Percentiles rank a stretch among this genome's conserved stretches.
Conservation (phyloP, 1,140 invertebrate species). For the Cataglyphis hispanica region DNA sequence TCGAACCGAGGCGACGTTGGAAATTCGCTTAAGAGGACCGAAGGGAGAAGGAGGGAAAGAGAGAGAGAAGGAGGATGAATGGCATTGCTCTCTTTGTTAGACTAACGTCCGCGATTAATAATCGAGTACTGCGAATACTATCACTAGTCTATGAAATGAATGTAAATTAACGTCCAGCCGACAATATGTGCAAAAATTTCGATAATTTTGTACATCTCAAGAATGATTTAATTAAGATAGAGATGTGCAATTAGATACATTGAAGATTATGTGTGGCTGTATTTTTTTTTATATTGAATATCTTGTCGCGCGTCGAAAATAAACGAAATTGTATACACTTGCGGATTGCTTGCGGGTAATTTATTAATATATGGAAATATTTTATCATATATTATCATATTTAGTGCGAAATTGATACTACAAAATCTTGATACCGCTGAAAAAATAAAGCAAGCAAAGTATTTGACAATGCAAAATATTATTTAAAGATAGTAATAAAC, state of each 20-base stretch:
- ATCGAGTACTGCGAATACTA: slow-evolving; percentile 61
- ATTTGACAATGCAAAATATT: background rate
- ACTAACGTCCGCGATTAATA: slow-evolving; percentile 52
- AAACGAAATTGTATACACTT: background rate
- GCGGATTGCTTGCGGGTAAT: background rate
- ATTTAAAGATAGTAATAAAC: background rate
- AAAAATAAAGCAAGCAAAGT: background rate
- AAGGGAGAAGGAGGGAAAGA: background rate
- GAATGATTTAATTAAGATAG: no score
- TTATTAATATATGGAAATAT: slow-evolving; percentile 1
- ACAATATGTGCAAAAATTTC: slow-evolving; percentile 47
- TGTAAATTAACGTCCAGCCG: slow-evolving; percentile 72
- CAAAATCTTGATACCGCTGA: background rate
- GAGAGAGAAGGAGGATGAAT: slow-evolving; percentile 10
- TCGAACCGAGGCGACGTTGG: slow-evolving; percentile 60
- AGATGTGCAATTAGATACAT: no score
- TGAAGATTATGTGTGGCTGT: no score
- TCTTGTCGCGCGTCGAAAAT: no score
- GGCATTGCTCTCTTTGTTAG: background rate
- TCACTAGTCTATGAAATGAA: slow-evolving; percentile 72
- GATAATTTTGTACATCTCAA: no score
- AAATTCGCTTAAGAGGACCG: slow-evolving; percentile 22
- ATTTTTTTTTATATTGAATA: no score
- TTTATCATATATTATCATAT: background rate
- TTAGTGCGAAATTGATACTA: background rate